phyloP scores from a whole-genome alignment of 2,113 vertebrate genomes.

The Pluvianellus socialis region DNA sequence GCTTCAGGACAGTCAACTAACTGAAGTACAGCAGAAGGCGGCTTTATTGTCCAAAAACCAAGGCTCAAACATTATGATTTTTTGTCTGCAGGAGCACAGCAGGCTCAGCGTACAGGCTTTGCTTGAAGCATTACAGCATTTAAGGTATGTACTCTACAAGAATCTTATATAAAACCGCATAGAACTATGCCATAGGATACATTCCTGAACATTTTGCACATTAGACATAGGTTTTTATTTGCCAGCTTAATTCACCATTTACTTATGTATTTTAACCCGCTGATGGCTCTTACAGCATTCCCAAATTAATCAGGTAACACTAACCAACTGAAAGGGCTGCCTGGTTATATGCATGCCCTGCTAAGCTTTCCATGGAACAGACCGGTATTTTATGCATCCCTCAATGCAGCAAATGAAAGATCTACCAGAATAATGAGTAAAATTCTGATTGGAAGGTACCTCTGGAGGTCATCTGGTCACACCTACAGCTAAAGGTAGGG shows the following conservation, averaged over 20 bases:
- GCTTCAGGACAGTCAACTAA: background rate
- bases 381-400: background rate
- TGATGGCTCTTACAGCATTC: background rate
- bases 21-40: background rate
- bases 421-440: background rate
- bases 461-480: background rate
- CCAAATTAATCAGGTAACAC: background rate
- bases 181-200: background rate
- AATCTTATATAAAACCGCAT: background rate
- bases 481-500: background rate
- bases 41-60: background rate
- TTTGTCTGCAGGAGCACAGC: background rate
- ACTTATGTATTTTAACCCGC: background rate
- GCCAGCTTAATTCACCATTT: background rate
- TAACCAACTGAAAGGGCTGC: background rate
- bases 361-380: background rate
- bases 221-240: background rate
- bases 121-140: background rate
- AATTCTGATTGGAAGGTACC: background rate
- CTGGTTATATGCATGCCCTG: background rate
- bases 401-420: background rate
- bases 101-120: background rate
- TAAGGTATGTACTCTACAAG: background rate
- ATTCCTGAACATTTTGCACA: background rate
- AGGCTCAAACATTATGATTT: background rate